These are phyloP conservation scores for Epizoanthus fatuus DNA, from an alignment of 92 coral and sea anemone genomes.

Conservation along the genomic window DNA sequence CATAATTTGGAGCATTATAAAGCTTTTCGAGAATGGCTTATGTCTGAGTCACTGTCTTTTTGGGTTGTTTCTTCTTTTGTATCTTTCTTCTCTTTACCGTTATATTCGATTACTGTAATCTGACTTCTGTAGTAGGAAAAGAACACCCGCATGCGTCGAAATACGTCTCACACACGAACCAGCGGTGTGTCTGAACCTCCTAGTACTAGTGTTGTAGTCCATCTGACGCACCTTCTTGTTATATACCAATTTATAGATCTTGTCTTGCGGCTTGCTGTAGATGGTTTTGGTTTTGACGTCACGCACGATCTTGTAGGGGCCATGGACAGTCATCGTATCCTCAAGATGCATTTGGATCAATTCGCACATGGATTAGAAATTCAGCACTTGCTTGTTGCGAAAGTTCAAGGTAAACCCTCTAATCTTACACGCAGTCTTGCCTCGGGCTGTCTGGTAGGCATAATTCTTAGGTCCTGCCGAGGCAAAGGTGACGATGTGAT, in stretches of 20 bases:
- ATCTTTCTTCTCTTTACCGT: too few species aligned
- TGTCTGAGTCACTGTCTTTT: too few species aligned
- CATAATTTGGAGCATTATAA: too few species aligned
- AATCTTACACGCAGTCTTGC: conserved; percentile 17
- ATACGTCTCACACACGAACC: too few species aligned
- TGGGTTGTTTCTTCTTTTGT: too few species aligned
- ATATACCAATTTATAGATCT: conserved; percentile 8
- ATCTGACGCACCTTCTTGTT: neutral
- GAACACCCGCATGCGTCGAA: too few species aligned
- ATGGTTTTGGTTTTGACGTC: conserved; percentile 9
- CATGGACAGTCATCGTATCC: conserved; percentile 3
- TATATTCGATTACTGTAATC: too few species aligned
- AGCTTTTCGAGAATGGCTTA: too few species aligned
- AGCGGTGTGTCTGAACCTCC: neutral
- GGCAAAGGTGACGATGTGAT: neutral
- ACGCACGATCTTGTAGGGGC: conserved; percentile 1
- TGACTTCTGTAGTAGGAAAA: too few species aligned
- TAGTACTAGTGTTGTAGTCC: conserved; percentile 18
- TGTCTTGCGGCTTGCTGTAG: neutral
- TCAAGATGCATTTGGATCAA: neutral
- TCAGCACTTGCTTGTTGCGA: conserved; percentile 23
- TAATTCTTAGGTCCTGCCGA: conserved; percentile 34
- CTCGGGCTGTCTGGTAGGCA: conserved; percentile 11
- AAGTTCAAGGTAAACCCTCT: conserved; percentile 40
- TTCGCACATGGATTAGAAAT: conserved; percentile 21